phyloP scores from a whole-genome alignment of 2,113 vertebrate species.

The Bos javanicus region DNA sequence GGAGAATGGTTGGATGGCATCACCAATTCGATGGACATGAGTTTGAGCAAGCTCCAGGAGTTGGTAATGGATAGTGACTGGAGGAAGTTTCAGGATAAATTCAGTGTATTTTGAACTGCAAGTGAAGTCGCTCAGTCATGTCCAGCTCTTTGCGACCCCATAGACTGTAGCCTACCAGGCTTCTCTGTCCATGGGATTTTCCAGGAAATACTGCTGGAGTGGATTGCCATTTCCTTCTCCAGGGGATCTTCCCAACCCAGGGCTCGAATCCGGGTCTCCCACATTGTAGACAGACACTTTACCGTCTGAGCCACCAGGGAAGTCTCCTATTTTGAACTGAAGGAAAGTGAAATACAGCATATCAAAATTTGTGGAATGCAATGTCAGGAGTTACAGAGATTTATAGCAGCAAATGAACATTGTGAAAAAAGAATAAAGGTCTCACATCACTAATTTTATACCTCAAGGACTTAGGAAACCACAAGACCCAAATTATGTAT shows the following conservation, averaged over 20 bases:
- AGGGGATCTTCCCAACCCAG: no score
- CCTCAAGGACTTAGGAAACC: not conserved
- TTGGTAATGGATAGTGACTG: not conserved
- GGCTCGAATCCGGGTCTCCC: no score
- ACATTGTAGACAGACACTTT: no score
- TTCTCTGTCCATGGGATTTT: no score
- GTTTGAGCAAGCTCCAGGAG: not conserved
- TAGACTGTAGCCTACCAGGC: no score
- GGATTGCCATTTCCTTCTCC: no score
- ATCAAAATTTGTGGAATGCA: not conserved
- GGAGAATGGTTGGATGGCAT: not conserved
- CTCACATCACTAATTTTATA: not conserved
- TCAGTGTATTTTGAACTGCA: not conserved
- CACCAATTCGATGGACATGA: not conserved
- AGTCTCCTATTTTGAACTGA: not conserved
- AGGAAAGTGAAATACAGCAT: not conserved
- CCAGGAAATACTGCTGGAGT: no score
- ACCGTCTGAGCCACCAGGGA: no score
- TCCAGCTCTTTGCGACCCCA: fast-evolving
- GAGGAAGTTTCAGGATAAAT: not conserved
- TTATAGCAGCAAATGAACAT: not conserved
- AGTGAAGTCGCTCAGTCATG: no score
- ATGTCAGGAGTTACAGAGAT: not conserved
- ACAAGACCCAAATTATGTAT: not conserved
- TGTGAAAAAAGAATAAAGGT: not conserved